Evolutionary conservation across 2,888 invertebrate genomes (phyloP), one percentile per base, ranked within the genome.

Genomic region (Papilio protenor): DNA sequence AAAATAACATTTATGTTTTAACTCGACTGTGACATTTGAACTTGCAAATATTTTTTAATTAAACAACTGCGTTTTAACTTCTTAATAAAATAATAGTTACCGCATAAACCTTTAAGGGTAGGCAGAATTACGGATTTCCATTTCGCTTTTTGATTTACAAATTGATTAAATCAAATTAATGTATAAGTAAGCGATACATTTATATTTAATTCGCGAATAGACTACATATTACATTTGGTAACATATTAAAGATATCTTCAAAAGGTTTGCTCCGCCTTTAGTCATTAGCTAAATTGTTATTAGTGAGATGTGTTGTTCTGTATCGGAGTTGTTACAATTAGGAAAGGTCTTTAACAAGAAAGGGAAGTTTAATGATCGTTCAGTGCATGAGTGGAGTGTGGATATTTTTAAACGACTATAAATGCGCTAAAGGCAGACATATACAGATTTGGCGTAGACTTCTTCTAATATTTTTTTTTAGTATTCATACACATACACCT

Each of bases 271-370:
- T 64, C 64, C 27, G 61, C 27, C 27, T 64, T 21, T 64, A 64
- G 33, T 33, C 16, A 64, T 64, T 64, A 64, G 61, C 33, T 33
- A 64, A 64, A 64, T 64, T 33, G 61, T 64, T 64, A 64, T 64
- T 64, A 64, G 27, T 33, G 33, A 18, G 33, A 27, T 64, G 33
- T 64, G 61, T 64, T 64, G 61, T 64, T 64, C 33, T 64, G 61
- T 16, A 64, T 18, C 27, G 14, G 14, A 5, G 61, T 64, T 64
- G 61, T 27, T 64, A 64, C 33, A 64, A 33, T 64, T 64, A 64
- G 61, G 61, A 64, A 33, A 8, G 61, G 61, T 16, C 27, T 33
- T 18, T 8, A 59, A 59, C 23, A 23, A 23, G 10, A 55, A 55
- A 3, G 23, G 23, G 52, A 21, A 21, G 11, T 59, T 59, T 59